A percentile compares a stretch with the other conserved stretches of the same genome.
Evolutionary conservation across 2,113 vertebrate species (phyloP).

Genomic region (Etheostoma cragini): DNA sequence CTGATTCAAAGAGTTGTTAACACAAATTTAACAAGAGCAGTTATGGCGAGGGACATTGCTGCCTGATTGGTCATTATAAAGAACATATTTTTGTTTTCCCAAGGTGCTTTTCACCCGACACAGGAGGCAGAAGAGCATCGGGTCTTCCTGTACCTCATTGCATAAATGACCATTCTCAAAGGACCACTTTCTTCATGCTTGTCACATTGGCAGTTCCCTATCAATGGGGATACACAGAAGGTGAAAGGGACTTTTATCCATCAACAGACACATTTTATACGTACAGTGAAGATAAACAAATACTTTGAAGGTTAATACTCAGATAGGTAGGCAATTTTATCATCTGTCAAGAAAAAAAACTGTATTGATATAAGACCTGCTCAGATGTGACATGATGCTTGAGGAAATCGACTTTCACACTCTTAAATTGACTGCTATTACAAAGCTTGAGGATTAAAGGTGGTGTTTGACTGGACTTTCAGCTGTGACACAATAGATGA

Average conservation of each 20-base stretch:
- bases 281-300: constrained; percentile 20
- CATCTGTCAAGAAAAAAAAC: constrained; percentile 20
- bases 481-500: constrained; percentile 51
- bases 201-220: constrained; percentile 1
- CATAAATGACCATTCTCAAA: constrained; percentile 7
- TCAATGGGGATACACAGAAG: not conserved
- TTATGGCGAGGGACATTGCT: constrained; percentile 18
- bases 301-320: constrained; percentile 27
- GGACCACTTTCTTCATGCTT: constrained; percentile 8
- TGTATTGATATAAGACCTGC: constrained; percentile 25
- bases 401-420: constrained; percentile 52
- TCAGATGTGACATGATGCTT: constrained; percentile 30
- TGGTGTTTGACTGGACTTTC: constrained; percentile 56
- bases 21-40: constrained; percentile 57
- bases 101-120: constrained; percentile 25
- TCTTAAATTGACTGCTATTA: constrained; percentile 52
- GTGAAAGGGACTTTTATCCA: not conserved
- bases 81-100: constrained; percentile 16
- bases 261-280: not conserved
- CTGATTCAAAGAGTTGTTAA: constrained; percentile 56
- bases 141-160: constrained; percentile 37
- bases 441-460: constrained; percentile 54
- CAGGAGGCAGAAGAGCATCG: constrained; percentile 14
- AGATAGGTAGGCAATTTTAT: constrained; percentile 15
- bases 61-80: constrained; percentile 35